Conservation (phyloP, 1,140 invertebrate genomes). For the Drosophila carrolli region DNA sequence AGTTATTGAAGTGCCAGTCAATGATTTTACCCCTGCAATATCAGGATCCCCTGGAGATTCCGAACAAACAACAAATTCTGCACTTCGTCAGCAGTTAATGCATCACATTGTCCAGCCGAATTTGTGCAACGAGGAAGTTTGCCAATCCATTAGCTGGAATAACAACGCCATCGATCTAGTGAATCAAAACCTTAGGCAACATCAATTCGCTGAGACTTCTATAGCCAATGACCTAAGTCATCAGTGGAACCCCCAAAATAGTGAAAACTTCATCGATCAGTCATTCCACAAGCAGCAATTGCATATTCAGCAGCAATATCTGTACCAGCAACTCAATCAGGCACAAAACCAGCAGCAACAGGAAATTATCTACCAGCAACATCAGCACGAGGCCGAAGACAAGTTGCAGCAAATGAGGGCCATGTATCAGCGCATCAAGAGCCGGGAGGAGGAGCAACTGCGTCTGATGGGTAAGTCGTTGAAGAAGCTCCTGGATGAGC, state of each 20-base stretch:
- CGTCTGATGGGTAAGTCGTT: constrained; percentile 27
- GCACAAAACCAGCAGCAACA: constrained; percentile 15
- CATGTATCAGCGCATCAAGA: constrained; percentile 41
- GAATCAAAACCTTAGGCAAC: constrained; percentile 26
- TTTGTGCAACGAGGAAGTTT: background rate
- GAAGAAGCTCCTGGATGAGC: constrained; percentile 31
- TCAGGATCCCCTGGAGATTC: background rate
- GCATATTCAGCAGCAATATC: constrained; percentile 9
- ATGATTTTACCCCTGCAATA: background rate
- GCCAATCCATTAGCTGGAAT: constrained; percentile 3
- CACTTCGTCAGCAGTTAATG: constrained; percentile 17
- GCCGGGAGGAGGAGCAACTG: constrained; percentile 50
- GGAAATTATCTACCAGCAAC: constrained; percentile 28
- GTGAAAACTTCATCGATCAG: background rate
- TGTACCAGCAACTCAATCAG: constrained; percentile 2
- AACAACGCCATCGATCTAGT: constrained; percentile 18
- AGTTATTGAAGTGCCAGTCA: background rate
- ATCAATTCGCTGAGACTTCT: background rate
- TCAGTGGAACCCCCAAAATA: constrained; percentile 13
- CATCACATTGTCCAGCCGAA: constrained; percentile 41
- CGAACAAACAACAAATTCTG: background rate
- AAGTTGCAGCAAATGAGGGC: constrained; percentile 51
- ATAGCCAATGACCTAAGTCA: background rate
- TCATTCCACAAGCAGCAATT: constrained; percentile 4
- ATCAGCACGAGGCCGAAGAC: constrained; percentile 9